A percentile compares a stretch with the other conserved stretches of the same genome.
These are phyloP conservation scores for Apeltes quadracus DNA, from an alignment of 2,113 vertebrate genomes.

Conservation along the genomic window DNA sequence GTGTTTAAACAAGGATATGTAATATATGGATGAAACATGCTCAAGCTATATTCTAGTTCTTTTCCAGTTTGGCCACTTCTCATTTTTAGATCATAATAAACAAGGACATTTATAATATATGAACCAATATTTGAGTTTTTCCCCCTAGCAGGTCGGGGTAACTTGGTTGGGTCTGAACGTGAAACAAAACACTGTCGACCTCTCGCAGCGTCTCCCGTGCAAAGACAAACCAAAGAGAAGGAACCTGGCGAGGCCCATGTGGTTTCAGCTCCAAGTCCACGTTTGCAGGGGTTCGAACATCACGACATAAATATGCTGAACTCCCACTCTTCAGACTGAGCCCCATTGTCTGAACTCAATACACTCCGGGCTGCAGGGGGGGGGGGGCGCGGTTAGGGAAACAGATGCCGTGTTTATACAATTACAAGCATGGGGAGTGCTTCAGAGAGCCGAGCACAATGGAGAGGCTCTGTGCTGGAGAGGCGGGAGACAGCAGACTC, in stretches of 20 bases:
- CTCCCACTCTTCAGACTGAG: slow-evolving; percentile 67
- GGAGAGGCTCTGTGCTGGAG: slow-evolving; percentile 71
- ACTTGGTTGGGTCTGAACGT: neutral
- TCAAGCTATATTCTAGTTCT: neutral
- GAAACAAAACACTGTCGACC: neutral
- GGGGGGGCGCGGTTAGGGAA: slow-evolving; percentile 70
- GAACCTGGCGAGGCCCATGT: slow-evolving; percentile 43
- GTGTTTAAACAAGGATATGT: neutral
- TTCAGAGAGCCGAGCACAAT: slow-evolving; percentile 69
- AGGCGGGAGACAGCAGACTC: slow-evolving; percentile 36
- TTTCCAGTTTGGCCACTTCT: too few relatives aligned
- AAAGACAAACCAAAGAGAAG: slow-evolving; percentile 16
- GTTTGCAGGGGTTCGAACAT: slow-evolving; percentile 66
- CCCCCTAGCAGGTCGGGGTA: neutral
- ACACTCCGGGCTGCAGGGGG: slow-evolving; percentile 57
- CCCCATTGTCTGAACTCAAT: slow-evolving; percentile 70
- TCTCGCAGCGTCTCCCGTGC: slow-evolving; percentile 3
- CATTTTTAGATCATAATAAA: too few relatives aligned
- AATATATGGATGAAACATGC: neutral
- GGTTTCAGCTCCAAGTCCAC: slow-evolving; percentile 57
- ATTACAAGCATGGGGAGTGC: slow-evolving; percentile 72
- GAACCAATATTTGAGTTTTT: neutral
- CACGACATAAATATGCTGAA: slow-evolving; percentile 69
- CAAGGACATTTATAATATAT: too few relatives aligned
- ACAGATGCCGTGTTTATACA: slow-evolving; percentile 80